Evolutionary conservation across 2,888 invertebrate species (phyloP).

Genomic region (Mythimna loreyi): DNA sequence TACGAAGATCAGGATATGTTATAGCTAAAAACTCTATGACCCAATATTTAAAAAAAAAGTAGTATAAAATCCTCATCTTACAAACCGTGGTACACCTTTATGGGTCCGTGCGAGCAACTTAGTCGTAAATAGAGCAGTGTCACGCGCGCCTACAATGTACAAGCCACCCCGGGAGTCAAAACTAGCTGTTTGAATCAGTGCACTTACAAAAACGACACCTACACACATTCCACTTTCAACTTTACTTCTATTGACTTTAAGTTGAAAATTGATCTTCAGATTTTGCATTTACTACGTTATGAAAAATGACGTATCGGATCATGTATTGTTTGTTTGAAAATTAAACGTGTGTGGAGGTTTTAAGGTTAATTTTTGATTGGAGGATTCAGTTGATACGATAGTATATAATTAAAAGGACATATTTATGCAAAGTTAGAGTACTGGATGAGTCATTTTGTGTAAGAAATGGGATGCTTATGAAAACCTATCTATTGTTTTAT

Average conservation of each 20-base stretch:
- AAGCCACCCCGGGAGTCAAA: slow-evolving; percentile 89
- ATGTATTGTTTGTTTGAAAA: slow-evolving; percentile 28
- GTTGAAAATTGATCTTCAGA: slow-evolving; percentile 36
- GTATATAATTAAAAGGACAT: slow-evolving; percentile 76
- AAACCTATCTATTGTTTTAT: slow-evolving; percentile 77
- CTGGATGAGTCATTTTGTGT: slow-evolving; percentile 83
- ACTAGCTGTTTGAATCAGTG: slow-evolving; percentile 84
- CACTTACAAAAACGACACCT: slow-evolving; percentile 60
- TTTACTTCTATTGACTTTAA: slow-evolving; percentile 21
- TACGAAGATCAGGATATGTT: too few relatives aligned
- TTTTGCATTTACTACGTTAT: slow-evolving; percentile 52
- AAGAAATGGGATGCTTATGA: slow-evolving; percentile 78
- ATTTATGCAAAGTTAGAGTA: slow-evolving; percentile 74
- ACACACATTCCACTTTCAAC: slow-evolving; percentile 51
- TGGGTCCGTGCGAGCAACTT: slow-evolving; percentile 76
- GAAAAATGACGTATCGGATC: slow-evolving; percentile 24
- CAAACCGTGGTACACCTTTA: slow-evolving; percentile 76
- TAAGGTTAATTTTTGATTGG: slow-evolving; percentile 66
- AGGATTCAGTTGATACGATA: slow-evolving; percentile 61
- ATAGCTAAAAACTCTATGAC: background rate
- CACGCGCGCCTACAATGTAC: slow-evolving; percentile 88
- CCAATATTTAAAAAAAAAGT: slow-evolving; percentile 13
- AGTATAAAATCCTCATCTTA: slow-evolving; percentile 57
- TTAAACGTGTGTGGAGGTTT: background rate
- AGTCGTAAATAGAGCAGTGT: slow-evolving; percentile 89